Base-by-base conservation (phyloP, 2,113 vertebrate genomes). In the Cyanoderma ruficeps region DNA sequence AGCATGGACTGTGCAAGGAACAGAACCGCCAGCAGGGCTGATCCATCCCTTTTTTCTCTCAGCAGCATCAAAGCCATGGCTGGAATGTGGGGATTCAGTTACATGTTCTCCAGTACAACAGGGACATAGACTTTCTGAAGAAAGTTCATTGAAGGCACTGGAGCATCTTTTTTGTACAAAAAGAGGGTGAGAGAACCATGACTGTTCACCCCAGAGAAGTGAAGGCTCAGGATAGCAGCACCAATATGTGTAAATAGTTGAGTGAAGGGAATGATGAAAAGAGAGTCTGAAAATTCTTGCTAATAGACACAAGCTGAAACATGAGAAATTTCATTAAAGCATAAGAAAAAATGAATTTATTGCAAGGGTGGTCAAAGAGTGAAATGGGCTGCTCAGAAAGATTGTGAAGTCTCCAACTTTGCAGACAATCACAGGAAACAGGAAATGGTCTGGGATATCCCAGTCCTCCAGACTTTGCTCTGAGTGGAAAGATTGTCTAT, bases 21-120 rank as follows among this genome's bases (percentile, higher is more conserved):
- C 13, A 53, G 53, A 57, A 10, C 7, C 39, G 16, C 31, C 61
- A 41, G 46, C 33, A n/a, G 39, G 20, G 20, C 15, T 3, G 8
- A 75, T 24, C 16, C 0, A 0, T 41, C 24, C 16, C 20, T 46
- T 53, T 46, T n/a, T 46, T 20, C 33, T 39, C 28, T 75, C 16
- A 21, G 39, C 10, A 46, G 16, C 1, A 0, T 8, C n/a, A 24
- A 39, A 65, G 23, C 5, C 20, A 6, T n/a, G 44, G 28, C 24
- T 89, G 61, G 33, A 39, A 27, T 46, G 28, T 59, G 13, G 15
- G 19, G 16, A 3, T 11, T 74, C 46, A n/a, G 6, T n/a, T 67
- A 33, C 12, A 3, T 1, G 0, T 28, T 46, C 22, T 35, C 33
- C 33, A 46, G 11, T 39, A 37, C 19, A 67, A 17, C 5, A 82